Evolutionary conservation across 2,888 invertebrate genomes (phyloP), one percentile per base, ranked within the genome.

Genomic region (Gerris lacustris): DNA sequence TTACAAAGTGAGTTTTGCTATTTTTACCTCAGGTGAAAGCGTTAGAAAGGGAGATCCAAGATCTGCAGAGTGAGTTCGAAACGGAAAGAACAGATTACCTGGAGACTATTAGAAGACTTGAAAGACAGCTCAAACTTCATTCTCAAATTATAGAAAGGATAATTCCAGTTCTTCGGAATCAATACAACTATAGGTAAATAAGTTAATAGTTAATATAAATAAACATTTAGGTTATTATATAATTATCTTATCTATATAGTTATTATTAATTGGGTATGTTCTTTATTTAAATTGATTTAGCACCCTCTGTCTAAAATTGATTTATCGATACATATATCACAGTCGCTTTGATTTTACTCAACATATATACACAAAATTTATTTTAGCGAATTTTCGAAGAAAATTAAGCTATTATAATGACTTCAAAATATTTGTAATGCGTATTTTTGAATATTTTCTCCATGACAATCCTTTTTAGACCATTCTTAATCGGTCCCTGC

Each of bases 41-140:
- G 18, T 79, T 91, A 69, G 88, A 91, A 77, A 82, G 86, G 71
- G 92, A 92, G 80, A 87, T 92, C 43, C 81, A 83, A 6, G 92
- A 92, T 79, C 82, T 93, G 5, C 90, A 91, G 76, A 85, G 88
- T 9, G 92, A 92, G 81, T 92, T 92, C 80, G 90, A 92, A 79
- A 82, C 86, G 70, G 92, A 92, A 78, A 82, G 91, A 2, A 86
- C 88, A n/a, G 91, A 92, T 78, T 92, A 92, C 78, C 80, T 93
- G 74, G 92, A 92, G 77, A 88, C 91, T 0, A 91, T 92, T 47
- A 82, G 92, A 18, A 84, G 86, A 75, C 87, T 91, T 76, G 88
- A 90, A 71, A 85, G 85, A 74, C 86, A 88, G 76, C 78, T 88
- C 43, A 87, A 88, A 79, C 82, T 91, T 66, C 80, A 87, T 74